Base-by-base conservation (phyloP, 2,888 invertebrate species). In the Rhingia rostrata region DNA sequence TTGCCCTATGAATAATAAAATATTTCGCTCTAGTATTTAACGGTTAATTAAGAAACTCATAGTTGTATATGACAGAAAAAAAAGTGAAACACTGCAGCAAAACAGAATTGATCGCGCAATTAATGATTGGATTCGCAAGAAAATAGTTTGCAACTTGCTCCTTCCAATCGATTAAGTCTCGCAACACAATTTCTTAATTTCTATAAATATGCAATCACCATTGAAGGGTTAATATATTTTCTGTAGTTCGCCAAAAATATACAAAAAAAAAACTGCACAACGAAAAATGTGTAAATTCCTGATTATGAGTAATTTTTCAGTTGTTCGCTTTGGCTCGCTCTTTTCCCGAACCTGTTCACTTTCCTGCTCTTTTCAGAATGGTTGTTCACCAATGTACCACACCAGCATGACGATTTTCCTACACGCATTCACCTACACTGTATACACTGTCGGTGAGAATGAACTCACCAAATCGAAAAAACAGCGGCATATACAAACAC, bases 271-370 rank as follows among this genome's bases (percentile, higher is more conserved):
- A 4, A 22, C 22, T 30, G 10, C 9, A 14, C 6, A 45, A 14
- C 6, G 6, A 51, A 73, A 84, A 70, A 60, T 74, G 54, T 56
- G 63, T 56, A 70, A 82, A 84, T 75, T 80, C 70, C 70, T 75
- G 70, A 80, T 45, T 79, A 83, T 84, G 84, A 84, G 84, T 84
- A 84, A 84, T 84, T 84, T 79, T 58, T 45, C 30, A 22, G 49
- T 64, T 39, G 33, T 39, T 67, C 47, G 32, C n/a, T 54, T 41
- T 64, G 58, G 79, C 63, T 30, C 73, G 41, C 35, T 81, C 60
- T 32, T 3, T 22, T 51, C 22, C 49, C 30, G 5, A 4, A 6
- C n/a, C 6, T 5, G 41, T 6, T 32, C 33, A 6, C 37, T 39
- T 7, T 37, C 9, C 3, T 6, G 7, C 14, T 49, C 12, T 43